Percentiles rank a stretch among this genome's conserved stretches.
Conservation (phyloP, 2,113 vertebrate species). For the Setophaga kirtlandii region DNA sequence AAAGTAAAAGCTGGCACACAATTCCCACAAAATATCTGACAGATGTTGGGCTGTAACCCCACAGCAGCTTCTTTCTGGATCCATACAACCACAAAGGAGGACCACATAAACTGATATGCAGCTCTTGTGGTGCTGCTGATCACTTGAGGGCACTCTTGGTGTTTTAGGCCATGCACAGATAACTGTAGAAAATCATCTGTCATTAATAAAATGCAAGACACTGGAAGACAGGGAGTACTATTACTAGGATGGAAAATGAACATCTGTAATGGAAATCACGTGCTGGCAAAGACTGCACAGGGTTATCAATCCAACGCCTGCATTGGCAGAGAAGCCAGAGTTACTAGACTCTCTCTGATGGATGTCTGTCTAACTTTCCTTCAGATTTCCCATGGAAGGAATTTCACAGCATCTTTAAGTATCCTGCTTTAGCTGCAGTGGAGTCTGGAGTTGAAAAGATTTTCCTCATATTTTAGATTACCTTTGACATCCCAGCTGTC, state of each 20-base stretch:
- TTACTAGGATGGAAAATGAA: neutral
- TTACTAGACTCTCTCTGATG: neutral
- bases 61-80: neutral
- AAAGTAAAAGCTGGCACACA: neutral
- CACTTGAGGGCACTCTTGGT: conserved; percentile 58
- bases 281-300: neutral
- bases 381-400: conserved; percentile 23
- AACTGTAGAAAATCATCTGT: neutral
- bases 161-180: neutral
- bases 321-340: neutral
- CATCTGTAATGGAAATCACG: neutral
- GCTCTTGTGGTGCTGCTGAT: neutral
- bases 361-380: conserved; percentile 23
- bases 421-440: conserved; percentile 1
- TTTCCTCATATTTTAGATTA: conserved; percentile 39
- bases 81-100: neutral
- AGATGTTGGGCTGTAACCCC: neutral
- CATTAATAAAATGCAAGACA: neutral
- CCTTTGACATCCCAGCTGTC: conserved; percentile 37
- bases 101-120: fast-evolving
- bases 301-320: neutral
- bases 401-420: conserved; percentile 39
- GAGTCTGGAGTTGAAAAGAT: conserved; percentile 25
- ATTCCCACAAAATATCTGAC: neutral
- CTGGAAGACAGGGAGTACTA: neutral